Base-by-base conservation (phyloP, 2,888 invertebrate species). In the Micoletzkya japonica region DNA sequence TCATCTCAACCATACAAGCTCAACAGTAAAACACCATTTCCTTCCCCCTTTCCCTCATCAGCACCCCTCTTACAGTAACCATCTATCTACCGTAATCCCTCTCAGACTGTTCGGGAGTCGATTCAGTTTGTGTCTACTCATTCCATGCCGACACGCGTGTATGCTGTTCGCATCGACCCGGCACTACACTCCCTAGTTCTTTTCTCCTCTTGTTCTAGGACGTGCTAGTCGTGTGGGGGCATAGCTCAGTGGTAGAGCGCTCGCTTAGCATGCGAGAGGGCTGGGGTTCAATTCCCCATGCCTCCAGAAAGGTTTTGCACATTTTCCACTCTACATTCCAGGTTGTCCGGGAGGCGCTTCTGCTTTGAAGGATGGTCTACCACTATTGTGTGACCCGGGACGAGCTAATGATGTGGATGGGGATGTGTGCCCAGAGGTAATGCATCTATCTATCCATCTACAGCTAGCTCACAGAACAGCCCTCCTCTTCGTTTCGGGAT, bases 331-430 rank as follows among this genome's bases (percentile, higher is more conserved):
- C n/a, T n/a, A n/a, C n/a, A n/a, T n/a, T n/a, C n/a, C n/a, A n/a
- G n/a, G n/a, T n/a, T n/a, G n/a, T n/a, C n/a, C n/a, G n/a, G n/a
- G n/a, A n/a, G n/a, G n/a, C n/a, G n/a, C n/a, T n/a, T n/a, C n/a
- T n/a, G n/a, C n/a, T n/a, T n/a, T n/a, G n/a, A n/a, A n/a, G 28
- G 54, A 66, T 52, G 57, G 67, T 32, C 44, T 67, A 4, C 67
- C 67, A 0, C 44, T 67, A 2, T 49, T 67, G 4, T 67, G 67
- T 34, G 34, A 67, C 26, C 67, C 67, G n/a, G 10, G 20, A 0
- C n/a, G 44, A 1, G 30, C 39, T 2, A 67, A 67, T 32, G 30
- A n/a, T 7, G 57, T 67, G 39, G 64, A 60, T 4, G 44, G 32
- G 6, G 67, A 56, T 4, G 39, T 32, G 30, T 67, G 67, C 26